Evolutionary conservation across 2,797 vertebrate genomes (phyloP).

Genomic region (Halcyon badia): DNA sequence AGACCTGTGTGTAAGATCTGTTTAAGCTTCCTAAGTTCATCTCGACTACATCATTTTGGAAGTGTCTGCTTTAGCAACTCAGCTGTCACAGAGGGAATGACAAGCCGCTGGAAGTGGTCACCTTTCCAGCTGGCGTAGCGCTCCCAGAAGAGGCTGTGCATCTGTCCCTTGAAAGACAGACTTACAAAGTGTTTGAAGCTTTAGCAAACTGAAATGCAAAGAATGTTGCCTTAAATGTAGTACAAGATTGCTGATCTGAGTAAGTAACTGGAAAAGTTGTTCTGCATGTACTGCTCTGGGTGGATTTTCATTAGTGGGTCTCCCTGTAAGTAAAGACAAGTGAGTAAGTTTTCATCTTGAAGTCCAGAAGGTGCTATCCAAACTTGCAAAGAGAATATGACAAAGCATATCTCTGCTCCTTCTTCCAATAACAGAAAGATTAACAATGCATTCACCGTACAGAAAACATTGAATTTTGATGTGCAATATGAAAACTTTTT

Average conservation of each 20-base stretch:
- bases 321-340: background rate
- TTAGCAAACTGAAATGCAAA: background rate
- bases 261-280: background rate
- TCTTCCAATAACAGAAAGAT: background rate
- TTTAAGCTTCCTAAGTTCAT: slow-evolving; percentile 19
- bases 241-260: background rate
- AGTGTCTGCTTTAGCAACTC: background rate
- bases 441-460: background rate
- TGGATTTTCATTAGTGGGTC: background rate
- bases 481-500: background rate
- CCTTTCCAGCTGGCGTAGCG: slow-evolving; percentile 37
- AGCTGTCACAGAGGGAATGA: slow-evolving; percentile 40
- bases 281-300: background rate
- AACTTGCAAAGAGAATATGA: background rate
- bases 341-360: background rate
- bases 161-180: background rate
- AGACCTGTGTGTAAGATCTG: background rate
- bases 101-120: slow-evolving; percentile 52
- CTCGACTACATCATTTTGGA: background rate
- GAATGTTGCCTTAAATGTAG: fast-evolving
- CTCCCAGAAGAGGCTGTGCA: background rate
- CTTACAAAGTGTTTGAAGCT: background rate
- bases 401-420: background rate
- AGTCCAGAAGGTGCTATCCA: background rate
- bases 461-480: background rate